Evolutionary conservation across 1,140 invertebrate genomes (phyloP), one percentile per base, ranked within the genome.

Genomic region (Aphidius gifuensis): DNA sequence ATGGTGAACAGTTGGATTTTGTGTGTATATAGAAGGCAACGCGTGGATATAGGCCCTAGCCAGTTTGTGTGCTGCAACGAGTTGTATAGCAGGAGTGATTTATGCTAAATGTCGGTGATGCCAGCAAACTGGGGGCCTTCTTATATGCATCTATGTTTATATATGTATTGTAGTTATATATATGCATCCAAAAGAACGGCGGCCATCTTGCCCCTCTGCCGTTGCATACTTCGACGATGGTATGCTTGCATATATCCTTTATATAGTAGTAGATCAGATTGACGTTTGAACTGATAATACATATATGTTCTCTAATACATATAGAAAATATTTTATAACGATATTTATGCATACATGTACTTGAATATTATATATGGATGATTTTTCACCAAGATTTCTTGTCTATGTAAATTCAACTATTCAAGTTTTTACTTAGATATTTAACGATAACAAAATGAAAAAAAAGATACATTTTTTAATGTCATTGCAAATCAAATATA

Each of bases 11-110:
- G 68, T 71, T 67, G 67, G 65, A 71, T 71, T 70, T 69, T 69
- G 66, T 64, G 66, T 60, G 62, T 59, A 21, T 42, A 56, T 47
- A 53, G 21, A 58, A 42, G 54, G 48, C 11, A 40, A 11, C 53
- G 23, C 45, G 64, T 56, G 60, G 23, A 32, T 32, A 32, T 16
- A 49, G 62, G 42, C 39, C 57, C 59, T 53, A 39, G 55, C 23
- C 56, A 55, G 62, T 63, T 58, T 57, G n/a, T 57, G n/a, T 48
- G 55, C 55, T 57, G 23, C 48, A 49, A 54, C 51, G 60, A 64
- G 64, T 40, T 59, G 63, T 69, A 60, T 68, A 69, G 71, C 72
- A 70, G 70, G 75, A 75, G 73, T 77, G 75, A 77, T 77, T 75
- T 77, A 76, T 76, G 69, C 71, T 65, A 68, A 69, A 67, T 67